Evolutionary conservation across 2,888 invertebrate genomes (phyloP), one percentile per base, ranked within the genome.

Genomic region (Argyra leucocephala): DNA sequence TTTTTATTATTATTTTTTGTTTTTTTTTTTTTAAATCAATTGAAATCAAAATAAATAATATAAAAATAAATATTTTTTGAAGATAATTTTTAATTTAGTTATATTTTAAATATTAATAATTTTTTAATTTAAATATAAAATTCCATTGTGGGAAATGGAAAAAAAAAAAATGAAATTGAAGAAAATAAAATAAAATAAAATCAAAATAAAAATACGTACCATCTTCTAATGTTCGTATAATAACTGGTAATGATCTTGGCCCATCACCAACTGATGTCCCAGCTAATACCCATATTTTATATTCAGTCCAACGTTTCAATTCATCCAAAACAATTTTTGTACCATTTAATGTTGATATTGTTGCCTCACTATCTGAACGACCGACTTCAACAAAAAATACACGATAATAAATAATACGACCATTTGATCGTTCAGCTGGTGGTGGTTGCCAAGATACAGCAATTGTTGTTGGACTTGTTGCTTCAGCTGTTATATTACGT

Each of bases 191-290:
- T 22, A 23, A 57, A 57, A 12, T 57, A 2, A 57, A 22, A 58
- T 58, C 48, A 62, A 31, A 62, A 65, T 64, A 57, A 65, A 67
- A 69, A 80, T 78, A 91, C 96, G 89, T 96, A 98, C 98, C 97
- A 88, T 96, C 96, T 90, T 97, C 97, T 79, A 93, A 92, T 72
- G 97, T 97, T 84, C 90, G 90, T 75, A 95, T 90, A 76, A 88
- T 87, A 84, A 96, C 89, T 70, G 94, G 93, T 81, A 89, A 90
- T 73, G 95, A 95, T 75, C 89, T 87, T 70, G 92, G 97, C 69
- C 98, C 97, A 82, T 96, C 95, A 76, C 98, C 98, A 73, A 96
- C 93, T 75, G 89, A 89, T 74, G 97, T 98, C 76, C 95, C 95
- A 70, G 97, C 97, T 73, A 94, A 84, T 76, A 97, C 92, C 94